Base-by-base conservation (phyloP, 2,797 vertebrate species). In the Phoeniculus purpureus region DNA sequence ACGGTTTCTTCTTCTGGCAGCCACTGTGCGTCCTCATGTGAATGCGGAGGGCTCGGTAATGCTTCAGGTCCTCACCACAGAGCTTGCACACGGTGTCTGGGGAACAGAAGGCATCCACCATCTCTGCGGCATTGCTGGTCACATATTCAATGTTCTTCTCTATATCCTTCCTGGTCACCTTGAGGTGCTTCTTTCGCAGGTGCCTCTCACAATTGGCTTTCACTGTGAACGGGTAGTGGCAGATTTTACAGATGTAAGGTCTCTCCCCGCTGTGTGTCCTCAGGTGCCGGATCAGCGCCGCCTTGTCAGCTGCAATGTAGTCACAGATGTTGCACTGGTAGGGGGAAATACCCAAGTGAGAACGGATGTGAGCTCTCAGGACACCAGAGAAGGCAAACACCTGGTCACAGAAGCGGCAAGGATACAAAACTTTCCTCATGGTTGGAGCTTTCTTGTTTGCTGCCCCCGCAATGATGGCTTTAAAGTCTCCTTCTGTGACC, bases 161-260 rank as follows among this genome's bases (percentile, higher is more conserved):
- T 0, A 99, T 99, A 81, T 99, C 99, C 95, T 99, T 99, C 68
- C 99, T 97, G 2, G 98, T 99, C n/a, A 98, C 98, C 96, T 99
- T 99, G 96, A 98, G 98, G 96, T 99, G 99, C 95, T 99, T 99
- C 97, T 99, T 99, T 70, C 99, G 98, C 93, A 99, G 97, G 96
- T 99, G 99, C 80, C 99, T 98, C 97, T 99, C 99, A 3, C 99
- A 99, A 96, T 99, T 99, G 94, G 99, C 99, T 94, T 99, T 99
- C 95, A 99, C 99, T 1, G 99, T 99, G 97, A 99, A 99, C 0
- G 99, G 99, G 88, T 99, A 99, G 94, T 99, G 99, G 96, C 99
- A 99, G 94, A 99, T 98, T 43, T 99, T 98, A 95, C 99, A 99
- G 79, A 99, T 98, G 65, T 99, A 99, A 2, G 99, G 99, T 47